These are phyloP conservation scores for Aplidium turbinatum DNA, from an alignment of 23 tunicate species.

Conservation along the genomic window DNA sequence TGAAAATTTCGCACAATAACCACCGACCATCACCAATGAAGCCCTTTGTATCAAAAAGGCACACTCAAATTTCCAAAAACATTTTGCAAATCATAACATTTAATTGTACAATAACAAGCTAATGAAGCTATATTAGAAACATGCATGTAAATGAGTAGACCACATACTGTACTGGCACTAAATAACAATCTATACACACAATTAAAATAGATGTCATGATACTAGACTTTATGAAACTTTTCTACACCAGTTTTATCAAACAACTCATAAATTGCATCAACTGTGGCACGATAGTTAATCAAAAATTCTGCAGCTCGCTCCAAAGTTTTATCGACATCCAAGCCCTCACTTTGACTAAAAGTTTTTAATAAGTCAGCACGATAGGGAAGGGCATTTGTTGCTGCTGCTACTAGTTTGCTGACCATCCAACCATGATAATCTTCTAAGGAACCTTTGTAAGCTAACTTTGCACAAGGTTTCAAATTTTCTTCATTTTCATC, in stretches of 20 bases:
- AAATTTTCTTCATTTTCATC: conserved; percentile 53
- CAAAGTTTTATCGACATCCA: conserved; percentile 29
- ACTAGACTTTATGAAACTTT: conserved; percentile 47
- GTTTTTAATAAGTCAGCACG: conserved; percentile 44
- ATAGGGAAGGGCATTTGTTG: conserved; percentile 86
- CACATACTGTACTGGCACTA: too few relatives aligned
- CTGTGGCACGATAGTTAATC: conserved; percentile 59
- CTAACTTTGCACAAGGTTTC: conserved; percentile 70
- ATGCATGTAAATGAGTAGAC: too few relatives aligned
- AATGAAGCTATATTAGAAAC: too few relatives aligned
- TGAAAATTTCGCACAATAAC: too few relatives aligned
- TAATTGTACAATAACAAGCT: too few relatives aligned
- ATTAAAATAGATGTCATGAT: too few relatives aligned
- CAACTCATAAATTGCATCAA: conserved; percentile 61
- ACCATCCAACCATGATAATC: conserved; percentile 87
- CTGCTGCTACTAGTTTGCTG: conserved; percentile 60
- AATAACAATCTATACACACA: too few relatives aligned
- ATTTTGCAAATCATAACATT: too few relatives aligned
- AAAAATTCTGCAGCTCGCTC: conserved; percentile 36
- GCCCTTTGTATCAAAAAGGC: too few relatives aligned
- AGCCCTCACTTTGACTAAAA: conserved; percentile 39
- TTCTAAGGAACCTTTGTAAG: conserved; percentile 71
- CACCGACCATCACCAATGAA: too few relatives aligned
- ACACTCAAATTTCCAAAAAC: too few relatives aligned
- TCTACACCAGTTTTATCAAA: conserved; percentile 69